phyloP scores from a whole-genome alignment of 2,797 vertebrate genomes.

The Myotis vivesi region DNA sequence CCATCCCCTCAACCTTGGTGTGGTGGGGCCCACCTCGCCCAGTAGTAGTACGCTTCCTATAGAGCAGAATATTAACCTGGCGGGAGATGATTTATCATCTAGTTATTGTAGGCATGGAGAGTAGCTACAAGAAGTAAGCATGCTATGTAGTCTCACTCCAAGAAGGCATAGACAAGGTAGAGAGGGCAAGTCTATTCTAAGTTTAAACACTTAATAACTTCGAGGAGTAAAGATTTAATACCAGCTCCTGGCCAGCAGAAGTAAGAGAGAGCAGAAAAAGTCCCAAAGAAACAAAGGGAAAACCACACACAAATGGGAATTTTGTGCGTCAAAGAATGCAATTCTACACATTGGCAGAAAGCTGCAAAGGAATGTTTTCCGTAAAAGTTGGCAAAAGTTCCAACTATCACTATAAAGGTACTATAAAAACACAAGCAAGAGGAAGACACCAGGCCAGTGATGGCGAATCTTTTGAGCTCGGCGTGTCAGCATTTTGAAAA shows the following conservation, averaged over 20 bases:
- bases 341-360: slow-evolving; percentile 25
- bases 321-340: background rate
- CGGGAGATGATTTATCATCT: slow-evolving; percentile 4
- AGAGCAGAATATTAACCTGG: slow-evolving; percentile 15
- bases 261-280: slow-evolving; percentile 1
- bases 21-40: background rate
- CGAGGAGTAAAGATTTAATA: slow-evolving; percentile 11
- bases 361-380: background rate
- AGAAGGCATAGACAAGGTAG: background rate
- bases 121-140: slow-evolving; percentile 2
- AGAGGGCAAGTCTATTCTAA: slow-evolving; percentile 1
- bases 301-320: background rate
- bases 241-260: background rate
- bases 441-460: background rate
- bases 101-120: background rate
- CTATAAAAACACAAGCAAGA: background rate
- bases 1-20: background rate
- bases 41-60: background rate
- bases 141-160: background rate
- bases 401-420: background rate
- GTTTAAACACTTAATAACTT: slow-evolving; percentile 41
- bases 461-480: too few relatives aligned
- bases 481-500: too few relatives aligned
- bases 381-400: slow-evolving; percentile 22
- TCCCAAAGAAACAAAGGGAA: background rate